Base-by-base conservation (phyloP, 2,113 vertebrate genomes). In the Phainopepla nitens region DNA sequence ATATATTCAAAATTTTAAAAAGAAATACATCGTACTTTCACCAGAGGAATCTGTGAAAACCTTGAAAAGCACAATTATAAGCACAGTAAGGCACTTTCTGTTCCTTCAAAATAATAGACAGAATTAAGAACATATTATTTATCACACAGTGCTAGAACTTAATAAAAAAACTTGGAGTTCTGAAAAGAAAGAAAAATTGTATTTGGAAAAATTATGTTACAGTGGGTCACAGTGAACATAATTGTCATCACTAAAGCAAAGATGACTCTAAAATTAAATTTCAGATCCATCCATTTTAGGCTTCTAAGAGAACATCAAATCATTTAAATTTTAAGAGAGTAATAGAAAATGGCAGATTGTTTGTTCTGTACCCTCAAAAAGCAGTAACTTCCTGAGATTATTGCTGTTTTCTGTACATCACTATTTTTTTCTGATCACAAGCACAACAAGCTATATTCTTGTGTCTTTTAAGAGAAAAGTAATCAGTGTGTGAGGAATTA, bases 251-350 rank as follows among this genome's bases (percentile, higher is more conserved):
- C 11, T 10, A 72, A 56, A 47, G 39, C 58, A 82, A 82, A 80
- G 73, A 35, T 25, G 22, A 73, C 7, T 39, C 49, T 31, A 35
- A 90, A 93, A 72, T 80, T 56, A 79, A 88, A 65, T 87, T 84
- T 80, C 28, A 39, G 9, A 49, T 60, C 24, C 69, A 41, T 82
- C 4, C 31, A 3, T 71, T 82, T 62, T 42, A 39, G 47, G 11
- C 17, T 81, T 84, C 47, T 61, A 68, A 64, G 45, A 91, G 10
- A 53, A 82, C 12, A 35, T 56, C 0, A 35, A 35, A 54, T 41
- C 2, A 28, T 88, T 82, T 83, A 7, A 22, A 80, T 69, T 88
- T 57, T 65, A 51, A 75, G 29, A 54, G 27, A 56, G 23, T 28
- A 61, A 35, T 24, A 72, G 36, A 77, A 88, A 61, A 57, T 25